A percentile compares a stretch with the other conserved stretches of the same genome.
These are phyloP conservation scores for Acleris laterana DNA, from an alignment of 2,888 invertebrate species.

Conservation along the genomic window DNA sequence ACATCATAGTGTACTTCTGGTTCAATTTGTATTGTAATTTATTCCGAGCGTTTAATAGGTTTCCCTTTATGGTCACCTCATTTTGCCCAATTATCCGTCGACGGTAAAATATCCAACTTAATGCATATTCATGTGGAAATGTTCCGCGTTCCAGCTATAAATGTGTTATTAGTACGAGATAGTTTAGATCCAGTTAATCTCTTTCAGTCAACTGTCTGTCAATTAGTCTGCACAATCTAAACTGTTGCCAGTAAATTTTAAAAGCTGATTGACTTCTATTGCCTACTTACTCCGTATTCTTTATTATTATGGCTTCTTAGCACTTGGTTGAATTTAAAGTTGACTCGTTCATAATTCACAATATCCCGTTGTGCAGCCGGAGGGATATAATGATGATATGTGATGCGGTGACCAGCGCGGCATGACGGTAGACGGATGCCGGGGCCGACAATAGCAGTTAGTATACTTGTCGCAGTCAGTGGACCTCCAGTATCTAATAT, in stretches of 20 bases:
- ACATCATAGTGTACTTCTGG: background rate
- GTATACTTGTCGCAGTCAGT: slow-evolving; percentile 53
- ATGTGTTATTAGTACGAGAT: slow-evolving; percentile 23
- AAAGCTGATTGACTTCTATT: slow-evolving; percentile 21
- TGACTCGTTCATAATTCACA: slow-evolving; percentile 76
- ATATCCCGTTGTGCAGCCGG: slow-evolving; percentile 71
- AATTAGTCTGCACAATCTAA: slow-evolving; percentile 30
- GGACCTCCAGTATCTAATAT: slow-evolving; percentile 12
- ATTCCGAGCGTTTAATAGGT: slow-evolving; percentile 45
- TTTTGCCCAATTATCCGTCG: slow-evolving; percentile 51
- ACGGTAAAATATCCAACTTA: slow-evolving; percentile 41
- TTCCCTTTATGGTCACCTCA: slow-evolving; percentile 50
- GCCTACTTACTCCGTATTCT: slow-evolving; percentile 19
- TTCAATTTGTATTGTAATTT: slow-evolving; percentile 33
- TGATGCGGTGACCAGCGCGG: slow-evolving; percentile 61
- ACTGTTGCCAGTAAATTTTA: slow-evolving; percentile 16
- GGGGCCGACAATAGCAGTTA: slow-evolving; percentile 49
- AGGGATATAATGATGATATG: slow-evolving; percentile 64
- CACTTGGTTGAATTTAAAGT: slow-evolving; percentile 43
- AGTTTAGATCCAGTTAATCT: slow-evolving; percentile 13
- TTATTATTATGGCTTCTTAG: slow-evolving; percentile 42
- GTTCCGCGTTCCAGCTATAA: slow-evolving; percentile 31
- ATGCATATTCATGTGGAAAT: slow-evolving; percentile 45
- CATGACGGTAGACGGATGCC: slow-evolving; percentile 63
- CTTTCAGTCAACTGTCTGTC: slow-evolving; percentile 30